Base-by-base conservation (phyloP, 2,113 vertebrate genomes). In the Ptychochromis oligacanthus region DNA sequence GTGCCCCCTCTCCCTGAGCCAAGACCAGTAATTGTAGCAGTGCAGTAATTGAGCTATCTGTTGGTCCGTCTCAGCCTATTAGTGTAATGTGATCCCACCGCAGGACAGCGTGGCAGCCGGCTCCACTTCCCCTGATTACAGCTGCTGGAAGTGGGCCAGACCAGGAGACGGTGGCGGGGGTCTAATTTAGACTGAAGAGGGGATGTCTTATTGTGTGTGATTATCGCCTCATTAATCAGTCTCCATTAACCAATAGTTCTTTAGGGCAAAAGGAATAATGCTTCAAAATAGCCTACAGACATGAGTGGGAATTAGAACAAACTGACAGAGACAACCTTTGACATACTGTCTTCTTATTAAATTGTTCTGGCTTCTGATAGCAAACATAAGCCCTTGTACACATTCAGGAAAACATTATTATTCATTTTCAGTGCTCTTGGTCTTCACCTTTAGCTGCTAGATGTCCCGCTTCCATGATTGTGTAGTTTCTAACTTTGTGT, bases 1-100 rank as follows among this genome's bases (percentile, higher is more conserved):
- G 62, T 72, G 24, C 77, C 46, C 22, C 14, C 24, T 65, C 67
- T 88, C 54, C 38, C 86, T 75, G 22, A 87, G 54, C 80, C 55
- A 62, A 74, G 82, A 57, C 65, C 72, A 78, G 77, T 93, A 89
- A 94, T 93, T 92, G 79, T 36, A 84, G 43, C 70, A 81, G 64
- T 18, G 17, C 46, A 83, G 65, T 95, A 92, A 94, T 91, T 87
- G 75, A 85, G 78, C 67, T 90, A 83, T 94, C 88, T 92, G 80
- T 88, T 86, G 58, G 85, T 88, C 89, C 36, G 70, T 91, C 82
- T 70, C 22, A 57, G 81, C 82, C 77, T 81, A 91, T 95, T 95
- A 93, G 28, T 75, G 92, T 91, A 95, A 95, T 75, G 74, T 34
- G 83, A 94, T 89, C 92, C 86, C 81, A 55, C 59, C 75, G 31